Conservation (phyloP, 2,888 invertebrate genomes). For the Ophonus ardosiacus region DNA sequence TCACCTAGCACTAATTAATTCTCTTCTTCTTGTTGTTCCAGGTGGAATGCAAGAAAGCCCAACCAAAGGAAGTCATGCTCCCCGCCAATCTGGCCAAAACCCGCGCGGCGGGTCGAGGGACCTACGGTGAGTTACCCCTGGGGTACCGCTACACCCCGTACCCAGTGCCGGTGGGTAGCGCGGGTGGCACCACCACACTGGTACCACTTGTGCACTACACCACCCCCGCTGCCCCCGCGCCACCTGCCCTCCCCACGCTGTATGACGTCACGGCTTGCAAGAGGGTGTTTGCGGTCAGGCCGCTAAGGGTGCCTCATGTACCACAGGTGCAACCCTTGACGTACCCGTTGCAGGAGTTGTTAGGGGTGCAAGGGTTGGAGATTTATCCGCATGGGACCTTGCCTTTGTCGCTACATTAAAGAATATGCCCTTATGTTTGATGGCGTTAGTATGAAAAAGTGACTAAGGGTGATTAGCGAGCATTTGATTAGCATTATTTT, state of each 20-base stretch:
- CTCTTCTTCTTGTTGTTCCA: constrained; percentile 74
- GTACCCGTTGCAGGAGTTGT: constrained; percentile 84
- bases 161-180: constrained; percentile 77
- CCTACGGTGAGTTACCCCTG: constrained; percentile 95
- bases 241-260: constrained; percentile 71
- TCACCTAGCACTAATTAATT: no score
- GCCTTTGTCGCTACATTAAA: constrained; percentile 71
- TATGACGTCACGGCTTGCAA: constrained; percentile 78
- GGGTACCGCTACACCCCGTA: constrained; percentile 81
- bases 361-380: constrained; percentile 76
- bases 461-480: no score
- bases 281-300: constrained; percentile 76
- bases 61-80: constrained; percentile 99
- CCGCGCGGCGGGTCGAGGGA: constrained; percentile 95
- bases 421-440: no score
- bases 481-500: no score
- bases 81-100: constrained; percentile 97
- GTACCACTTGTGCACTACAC: constrained; percentile 68
- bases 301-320: constrained; percentile 74
- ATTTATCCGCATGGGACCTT: not conserved
- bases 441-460: no score
- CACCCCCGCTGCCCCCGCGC: constrained; percentile 69
- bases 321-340: constrained; percentile 76
- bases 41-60: constrained; percentile 99
- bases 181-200: constrained; percentile 73